phyloP scores from a whole-genome alignment of 2,113 vertebrate genomes.

The Ceratotherium simum region DNA sequence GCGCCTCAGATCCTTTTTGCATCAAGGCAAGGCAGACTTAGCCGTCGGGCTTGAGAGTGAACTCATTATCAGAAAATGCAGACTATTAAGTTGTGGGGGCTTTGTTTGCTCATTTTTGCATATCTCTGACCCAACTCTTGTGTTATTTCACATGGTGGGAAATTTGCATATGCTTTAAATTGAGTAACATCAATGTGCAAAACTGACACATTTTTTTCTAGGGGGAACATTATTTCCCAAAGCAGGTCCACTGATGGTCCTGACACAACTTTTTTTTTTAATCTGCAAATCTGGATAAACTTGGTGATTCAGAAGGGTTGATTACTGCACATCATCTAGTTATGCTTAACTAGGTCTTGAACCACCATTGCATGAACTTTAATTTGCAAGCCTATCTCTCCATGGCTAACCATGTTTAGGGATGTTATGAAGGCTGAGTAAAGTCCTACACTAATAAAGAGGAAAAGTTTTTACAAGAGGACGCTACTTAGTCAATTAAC shows the following conservation, averaged over 20 bases:
- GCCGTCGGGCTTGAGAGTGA: not conserved
- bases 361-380: not conserved
- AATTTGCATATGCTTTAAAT: slow-evolving; percentile 16
- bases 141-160: slow-evolving; percentile 1
- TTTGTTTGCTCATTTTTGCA: not conserved
- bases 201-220: not conserved
- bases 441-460: not conserved
- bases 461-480: slow-evolving; percentile 26
- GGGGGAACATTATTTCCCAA: not conserved
- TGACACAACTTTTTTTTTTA: not conserved
- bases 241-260: not conserved
- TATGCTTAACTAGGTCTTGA: not conserved
- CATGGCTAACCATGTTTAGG: not conserved
- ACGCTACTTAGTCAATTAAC: not conserved
- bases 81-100: not conserved
- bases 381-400: slow-evolving; percentile 25
- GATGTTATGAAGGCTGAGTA: not conserved
- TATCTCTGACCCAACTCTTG: not conserved
- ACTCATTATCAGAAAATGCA: not conserved
- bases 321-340: not conserved
- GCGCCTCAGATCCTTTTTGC: not conserved
- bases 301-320: not conserved
- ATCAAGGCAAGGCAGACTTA: not conserved
- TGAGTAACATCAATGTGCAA: slow-evolving; percentile 9
- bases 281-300: slow-evolving; percentile 4